Evolutionary conservation across 2,113 vertebrate genomes (phyloP).

Genomic region (Trogon surrucura): DNA sequence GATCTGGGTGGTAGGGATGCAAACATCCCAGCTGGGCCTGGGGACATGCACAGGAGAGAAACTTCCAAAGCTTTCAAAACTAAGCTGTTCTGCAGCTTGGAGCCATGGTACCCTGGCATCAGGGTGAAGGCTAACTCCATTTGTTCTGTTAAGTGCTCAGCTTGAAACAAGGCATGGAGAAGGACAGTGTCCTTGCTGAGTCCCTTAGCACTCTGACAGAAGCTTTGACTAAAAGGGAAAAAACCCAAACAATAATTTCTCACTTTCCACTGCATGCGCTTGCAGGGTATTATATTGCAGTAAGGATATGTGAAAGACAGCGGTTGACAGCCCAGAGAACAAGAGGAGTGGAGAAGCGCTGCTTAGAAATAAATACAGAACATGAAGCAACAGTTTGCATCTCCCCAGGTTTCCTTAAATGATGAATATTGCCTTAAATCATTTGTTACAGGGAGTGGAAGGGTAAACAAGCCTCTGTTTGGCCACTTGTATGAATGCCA

Average conservation of each 20-base stretch:
- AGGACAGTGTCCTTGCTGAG: not conserved
- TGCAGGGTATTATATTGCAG: not conserved
- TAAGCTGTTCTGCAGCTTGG: not conserved
- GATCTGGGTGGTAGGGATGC: not conserved
- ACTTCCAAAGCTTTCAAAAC: not conserved
- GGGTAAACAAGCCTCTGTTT: not conserved
- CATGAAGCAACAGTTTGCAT: not conserved
- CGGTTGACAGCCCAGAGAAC: not conserved
- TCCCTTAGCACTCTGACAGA: not conserved
- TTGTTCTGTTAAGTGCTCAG: not conserved
- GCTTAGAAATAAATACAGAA: not conserved
- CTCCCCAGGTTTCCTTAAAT: not conserved
- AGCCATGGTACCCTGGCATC: not conserved
- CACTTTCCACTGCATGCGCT: not conserved
- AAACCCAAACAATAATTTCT: not conserved
- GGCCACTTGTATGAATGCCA: not conserved
- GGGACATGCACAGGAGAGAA: not conserved
- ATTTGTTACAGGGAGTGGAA: not conserved
- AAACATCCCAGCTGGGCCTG: not conserved
- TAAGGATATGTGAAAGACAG: not conserved
- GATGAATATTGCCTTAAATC: not conserved
- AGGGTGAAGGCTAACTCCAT: not conserved
- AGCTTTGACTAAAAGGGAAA: not conserved
- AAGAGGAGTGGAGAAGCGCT: not conserved
- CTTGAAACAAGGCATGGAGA: not conserved